Base-by-base conservation (phyloP, 2,797 vertebrate genomes). In the Rhinophrynus dorsalis region DNA sequence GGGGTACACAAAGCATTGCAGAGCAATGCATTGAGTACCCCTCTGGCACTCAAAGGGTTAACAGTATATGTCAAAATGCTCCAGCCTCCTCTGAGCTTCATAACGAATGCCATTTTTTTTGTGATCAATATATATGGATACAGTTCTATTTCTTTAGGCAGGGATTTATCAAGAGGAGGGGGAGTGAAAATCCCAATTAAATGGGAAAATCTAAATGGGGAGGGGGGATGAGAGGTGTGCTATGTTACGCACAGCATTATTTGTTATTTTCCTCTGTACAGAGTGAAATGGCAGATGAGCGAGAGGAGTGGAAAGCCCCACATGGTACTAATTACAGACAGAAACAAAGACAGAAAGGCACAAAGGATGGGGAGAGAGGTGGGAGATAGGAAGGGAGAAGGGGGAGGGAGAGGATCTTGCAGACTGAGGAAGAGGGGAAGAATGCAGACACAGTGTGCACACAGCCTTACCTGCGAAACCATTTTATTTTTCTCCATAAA, bases 401-500 rank as follows among this genome's bases (percentile, higher is more conserved):
- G 58, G 67, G 26, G 47, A 57, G 68, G 20, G 68, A n/a, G 68
- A 50, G 67, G 37, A 58, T 40, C 11, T 6, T 15, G 17, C 45
- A 18, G 37, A 45, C 38, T 40, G 40, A 67, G 52, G 32, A 35
- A 21, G 45, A 55, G 33, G 33, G 29, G 15, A 56, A 40, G 52
- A 47, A 64, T 57, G 63, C 32, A 51, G 52, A 45, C 26, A 60
- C 23, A 40, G 24, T n/a, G 15, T n/a, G 29, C 12, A 15, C 13
- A 37, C 27, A 37, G 21, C 51, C 68, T 64, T 71, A 71, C 68
- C 68, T 71, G 68, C 60, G 60, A 71, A 32, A 71, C 68, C 68
- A 71, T 71, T 64, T 71, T 71, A 71, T 56, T 64, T 52, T 71
- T 71, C 68, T 71, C 68, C 68, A 71, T 71, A 71, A 64, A 71